Percentiles rank a stretch among this genome's conserved stretches.
Conservation (phyloP, 2,113 vertebrate genomes). For the Chaetura pelagica region DNA sequence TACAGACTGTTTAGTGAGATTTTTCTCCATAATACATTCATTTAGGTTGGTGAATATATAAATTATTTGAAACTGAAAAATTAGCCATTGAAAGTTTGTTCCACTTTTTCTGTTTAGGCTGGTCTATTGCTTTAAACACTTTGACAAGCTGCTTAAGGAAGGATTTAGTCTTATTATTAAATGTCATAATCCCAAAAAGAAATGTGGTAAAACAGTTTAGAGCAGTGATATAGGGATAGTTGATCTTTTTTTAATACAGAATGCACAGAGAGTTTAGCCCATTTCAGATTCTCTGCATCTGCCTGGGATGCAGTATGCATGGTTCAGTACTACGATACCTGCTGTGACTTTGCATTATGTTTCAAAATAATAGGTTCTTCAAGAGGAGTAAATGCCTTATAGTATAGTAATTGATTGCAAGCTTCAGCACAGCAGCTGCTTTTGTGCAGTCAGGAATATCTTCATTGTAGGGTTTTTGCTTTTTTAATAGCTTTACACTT, state of each 20-base stretch:
- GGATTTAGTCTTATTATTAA: constrained; percentile 59
- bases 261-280: not conserved
- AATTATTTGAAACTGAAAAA: not conserved
- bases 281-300: constrained; percentile 44
- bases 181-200: constrained; percentile 31
- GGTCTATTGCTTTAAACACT: constrained; percentile 3
- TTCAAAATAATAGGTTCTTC: constrained; percentile 72
- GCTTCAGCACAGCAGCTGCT: constrained; percentile 32
- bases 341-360: constrained; percentile 69
- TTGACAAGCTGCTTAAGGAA: constrained; percentile 40
- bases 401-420: constrained; percentile 65
- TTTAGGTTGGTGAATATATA: not conserved
- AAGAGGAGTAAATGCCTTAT: constrained; percentile 25
- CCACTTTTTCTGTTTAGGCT: constrained; percentile 28
- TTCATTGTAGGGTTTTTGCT: constrained; percentile 51
- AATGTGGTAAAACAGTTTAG: constrained; percentile 21
- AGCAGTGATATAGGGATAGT: not conserved
- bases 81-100: constrained; percentile 24
- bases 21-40: not conserved
- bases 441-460: constrained; percentile 56
- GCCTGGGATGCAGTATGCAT: not conserved
- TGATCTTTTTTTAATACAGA: not conserved
- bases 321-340: constrained; percentile 6
- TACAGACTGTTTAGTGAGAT: not conserved
- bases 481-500: constrained; percentile 47